phyloP scores from a whole-genome alignment of 23 tunicate genomes.

The Trididemnum clinides region DNA sequence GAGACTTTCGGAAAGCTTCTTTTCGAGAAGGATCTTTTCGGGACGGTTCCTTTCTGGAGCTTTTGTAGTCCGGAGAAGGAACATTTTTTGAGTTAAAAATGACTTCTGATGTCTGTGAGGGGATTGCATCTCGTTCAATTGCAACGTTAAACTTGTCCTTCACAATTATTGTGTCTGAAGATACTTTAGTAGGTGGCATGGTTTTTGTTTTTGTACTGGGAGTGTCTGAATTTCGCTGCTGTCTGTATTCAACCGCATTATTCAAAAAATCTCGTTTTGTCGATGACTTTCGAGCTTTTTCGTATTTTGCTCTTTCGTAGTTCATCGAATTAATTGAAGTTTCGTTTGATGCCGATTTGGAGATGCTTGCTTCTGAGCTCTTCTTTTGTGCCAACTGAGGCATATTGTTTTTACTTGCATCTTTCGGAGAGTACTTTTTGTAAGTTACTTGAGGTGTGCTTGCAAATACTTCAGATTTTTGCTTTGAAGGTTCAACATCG shows the following conservation, averaged over 20 bases:
- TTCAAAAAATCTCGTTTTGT: not conserved
- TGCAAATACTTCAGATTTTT: not conserved
- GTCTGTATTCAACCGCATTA: not conserved
- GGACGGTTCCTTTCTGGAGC: not conserved
- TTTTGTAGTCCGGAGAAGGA: not conserved
- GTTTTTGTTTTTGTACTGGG: not conserved
- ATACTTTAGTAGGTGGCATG: not conserved
- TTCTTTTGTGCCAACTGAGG: not conserved
- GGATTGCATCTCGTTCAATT: not conserved
- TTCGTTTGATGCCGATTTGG: not conserved
- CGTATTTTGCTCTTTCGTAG: slow-evolving; percentile 9
- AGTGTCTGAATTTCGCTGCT: not conserved
- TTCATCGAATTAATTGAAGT: not conserved
- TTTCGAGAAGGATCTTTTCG: not conserved
- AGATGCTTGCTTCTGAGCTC: not conserved
- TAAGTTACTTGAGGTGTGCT: slow-evolving; percentile 7
- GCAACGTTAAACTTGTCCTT: not conserved
- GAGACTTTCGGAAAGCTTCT: slow-evolving; percentile 35
- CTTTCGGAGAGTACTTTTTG: not conserved
- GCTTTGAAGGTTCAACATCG: slow-evolving; percentile 5
- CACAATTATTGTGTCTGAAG: slow-evolving; percentile 23
- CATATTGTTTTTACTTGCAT: not conserved
- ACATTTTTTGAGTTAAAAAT: not conserved
- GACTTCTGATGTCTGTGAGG: not conserved
- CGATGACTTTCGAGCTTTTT: slow-evolving; percentile 5